Evolutionary conservation across 2,797 vertebrate species (phyloP), one percentile per base, ranked within the genome.

Genomic region (Gouania willdenowi): DNA sequence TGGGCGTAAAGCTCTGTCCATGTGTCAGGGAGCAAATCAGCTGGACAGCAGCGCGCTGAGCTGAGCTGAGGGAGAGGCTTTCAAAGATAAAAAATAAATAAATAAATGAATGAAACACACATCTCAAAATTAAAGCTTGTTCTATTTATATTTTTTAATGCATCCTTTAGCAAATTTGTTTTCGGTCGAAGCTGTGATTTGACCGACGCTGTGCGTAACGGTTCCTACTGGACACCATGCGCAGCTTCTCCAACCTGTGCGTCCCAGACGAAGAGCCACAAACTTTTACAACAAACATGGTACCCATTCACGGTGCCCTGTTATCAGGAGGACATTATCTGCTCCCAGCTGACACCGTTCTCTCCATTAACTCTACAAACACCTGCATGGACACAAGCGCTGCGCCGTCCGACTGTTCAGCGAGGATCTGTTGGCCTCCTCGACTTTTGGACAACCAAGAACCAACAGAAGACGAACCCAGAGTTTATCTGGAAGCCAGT

Each of bases 21-120:
- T 84, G 88, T 90, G 91, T 92, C 90, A 92, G 88, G 85, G 89
- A 88, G 85, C 90, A 90, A 88, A 92, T 90, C 89, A 89, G 86
- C 66, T 81, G 34, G 88, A 79, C 76, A 77, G 83, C 31, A 12
- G 20, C 60, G 71, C 67, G 75, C 41, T n/a, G n/a, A n/a, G 5
- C 30, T 9, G 35, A 22, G 30, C 41, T 3, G 26, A 24, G 6
- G 6, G 7, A 13, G 8, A 17, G 5, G 4, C 4, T 17, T 10
- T 23, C 8, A 4, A 2, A 31, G 13, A 25, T 8, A 8, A 31
- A 24, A 25, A 16, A 26, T n/a, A 12, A 22, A 27, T 12, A 18
- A 14, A 17, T 3, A 3, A 24, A 9, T 5, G 4, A n/a, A n/a
- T n/a, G n/a, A n/a, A n/a, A n/a, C n/a, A n/a, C n/a, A n/a, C n/a